These are phyloP conservation scores for Neolamprologus sp. DNA, from an alignment of 2,113 vertebrate genomes.

Conservation along the genomic window DNA sequence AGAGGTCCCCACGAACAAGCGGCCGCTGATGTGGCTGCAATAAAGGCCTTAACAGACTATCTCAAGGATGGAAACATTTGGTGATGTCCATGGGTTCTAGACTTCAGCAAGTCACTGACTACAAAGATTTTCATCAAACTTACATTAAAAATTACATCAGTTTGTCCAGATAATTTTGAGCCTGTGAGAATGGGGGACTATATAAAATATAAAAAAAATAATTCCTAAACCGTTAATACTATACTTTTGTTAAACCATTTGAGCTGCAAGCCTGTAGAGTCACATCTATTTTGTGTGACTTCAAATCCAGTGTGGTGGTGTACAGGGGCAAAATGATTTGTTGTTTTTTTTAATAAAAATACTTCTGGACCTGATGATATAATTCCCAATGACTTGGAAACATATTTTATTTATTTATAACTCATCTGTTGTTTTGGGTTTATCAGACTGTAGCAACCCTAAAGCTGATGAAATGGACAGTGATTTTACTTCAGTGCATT, in stretches of 20 bases:
- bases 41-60: not conserved
- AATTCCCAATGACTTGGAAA: no score
- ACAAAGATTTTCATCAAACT: not conserved
- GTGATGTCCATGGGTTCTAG: not conserved
- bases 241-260: not conserved
- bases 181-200: not conserved
- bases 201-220: not conserved
- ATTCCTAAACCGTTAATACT: not conserved
- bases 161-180: not conserved
- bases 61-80: not conserved
- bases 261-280: not conserved
- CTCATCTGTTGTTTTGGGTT: no score
- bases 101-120: not conserved
- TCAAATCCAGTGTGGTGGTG: not conserved
- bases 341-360: no score
- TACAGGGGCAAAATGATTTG: no score
- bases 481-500: no score
- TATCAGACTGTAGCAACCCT: no score
- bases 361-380: no score
- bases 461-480: no score
- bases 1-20: not conserved
- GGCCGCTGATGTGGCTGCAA: not conserved
- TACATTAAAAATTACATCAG: not conserved
- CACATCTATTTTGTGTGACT: not conserved
- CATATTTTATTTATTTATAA: no score